Percentiles rank a stretch among this genome's conserved stretches.
These are phyloP conservation scores for Serranus cabrilla DNA, from an alignment of 2,797 vertebrate genomes.

Conservation along the genomic window DNA sequence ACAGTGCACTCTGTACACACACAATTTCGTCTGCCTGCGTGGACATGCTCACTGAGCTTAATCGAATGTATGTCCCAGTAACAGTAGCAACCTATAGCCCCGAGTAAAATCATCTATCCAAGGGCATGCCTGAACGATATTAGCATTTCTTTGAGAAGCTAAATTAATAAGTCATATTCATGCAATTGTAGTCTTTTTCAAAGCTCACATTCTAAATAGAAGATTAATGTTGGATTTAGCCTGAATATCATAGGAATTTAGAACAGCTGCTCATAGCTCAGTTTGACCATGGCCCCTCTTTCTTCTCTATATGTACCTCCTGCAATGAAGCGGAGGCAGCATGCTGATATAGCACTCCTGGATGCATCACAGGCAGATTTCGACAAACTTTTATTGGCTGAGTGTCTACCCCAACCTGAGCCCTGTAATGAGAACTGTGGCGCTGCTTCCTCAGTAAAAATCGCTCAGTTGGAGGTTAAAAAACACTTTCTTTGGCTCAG, in stretches of 20 bases:
- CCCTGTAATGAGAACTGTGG: slow-evolving; percentile 79
- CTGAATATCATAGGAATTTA: slow-evolving; percentile 7
- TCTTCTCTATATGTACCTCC: slow-evolving; percentile 66
- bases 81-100: slow-evolving; percentile 73
- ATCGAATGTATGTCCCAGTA: slow-evolving; percentile 70
- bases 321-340: slow-evolving; percentile 66
- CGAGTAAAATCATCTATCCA: slow-evolving; percentile 64
- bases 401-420: slow-evolving; percentile 74
- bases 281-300: slow-evolving; percentile 54
- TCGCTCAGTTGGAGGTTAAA: slow-evolving; percentile 69
- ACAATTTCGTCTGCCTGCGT: slow-evolving; percentile 71
- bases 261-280: slow-evolving; percentile 46
- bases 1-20: slow-evolving; percentile 56
- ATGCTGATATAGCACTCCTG: slow-evolving; percentile 83
- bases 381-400: slow-evolving; percentile 82
- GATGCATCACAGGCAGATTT: slow-evolving; percentile 83
- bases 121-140: slow-evolving; percentile 55
- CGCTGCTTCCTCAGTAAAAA: slow-evolving; percentile 77
- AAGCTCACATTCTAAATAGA: slow-evolving; percentile 30
- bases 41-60: slow-evolving; percentile 79
- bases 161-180: slow-evolving; percentile 48
- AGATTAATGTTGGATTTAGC: slow-evolving; percentile 50
- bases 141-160: slow-evolving; percentile 45
- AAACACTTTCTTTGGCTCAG: slow-evolving; percentile 70
- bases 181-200: slow-evolving; percentile 34